These are phyloP conservation scores for Mylabris phalerata DNA, from an alignment of 1,140 invertebrate genomes.

Conservation along the genomic window DNA sequence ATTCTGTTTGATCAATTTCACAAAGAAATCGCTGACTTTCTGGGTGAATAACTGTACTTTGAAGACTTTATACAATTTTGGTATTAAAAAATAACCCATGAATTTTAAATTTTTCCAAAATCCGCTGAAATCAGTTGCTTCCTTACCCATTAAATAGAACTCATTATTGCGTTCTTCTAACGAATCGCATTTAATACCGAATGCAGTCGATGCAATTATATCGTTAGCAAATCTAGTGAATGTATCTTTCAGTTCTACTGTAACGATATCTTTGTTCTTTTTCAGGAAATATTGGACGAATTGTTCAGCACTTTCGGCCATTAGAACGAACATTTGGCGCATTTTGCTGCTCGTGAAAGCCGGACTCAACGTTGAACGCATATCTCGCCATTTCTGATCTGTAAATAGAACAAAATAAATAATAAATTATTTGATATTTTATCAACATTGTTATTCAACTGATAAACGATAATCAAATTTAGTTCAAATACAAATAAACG, in stretches of 20 bases:
- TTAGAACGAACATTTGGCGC: conserved; percentile 37
- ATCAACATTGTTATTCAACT: too few relatives aligned
- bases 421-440: too few relatives aligned
- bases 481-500: too few relatives aligned
- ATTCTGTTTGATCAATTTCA: background rate
- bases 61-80: background rate
- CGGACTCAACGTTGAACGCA: too few relatives aligned
- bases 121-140: background rate
- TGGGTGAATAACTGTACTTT: background rate
- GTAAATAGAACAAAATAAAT: background rate
- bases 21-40: background rate
- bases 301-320: conserved; percentile 29
- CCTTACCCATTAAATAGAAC: too few relatives aligned
- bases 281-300: conserved; percentile 32
- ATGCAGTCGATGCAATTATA: too few relatives aligned
- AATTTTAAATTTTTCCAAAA: background rate
- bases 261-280: conserved; percentile 8
- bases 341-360: conserved; percentile 39
- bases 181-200: conserved; percentile 12
- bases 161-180: conserved; percentile 26
- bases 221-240: conserved; percentile 23
- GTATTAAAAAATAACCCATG: background rate
- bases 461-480: too few relatives aligned
- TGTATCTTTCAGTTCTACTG: conserved; percentile 26
- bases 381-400: conserved; percentile 35